These are phyloP conservation scores for Dunckerocampus dactyliophorus DNA, from an alignment of 2,113 vertebrate species.

Conservation along the genomic window DNA sequence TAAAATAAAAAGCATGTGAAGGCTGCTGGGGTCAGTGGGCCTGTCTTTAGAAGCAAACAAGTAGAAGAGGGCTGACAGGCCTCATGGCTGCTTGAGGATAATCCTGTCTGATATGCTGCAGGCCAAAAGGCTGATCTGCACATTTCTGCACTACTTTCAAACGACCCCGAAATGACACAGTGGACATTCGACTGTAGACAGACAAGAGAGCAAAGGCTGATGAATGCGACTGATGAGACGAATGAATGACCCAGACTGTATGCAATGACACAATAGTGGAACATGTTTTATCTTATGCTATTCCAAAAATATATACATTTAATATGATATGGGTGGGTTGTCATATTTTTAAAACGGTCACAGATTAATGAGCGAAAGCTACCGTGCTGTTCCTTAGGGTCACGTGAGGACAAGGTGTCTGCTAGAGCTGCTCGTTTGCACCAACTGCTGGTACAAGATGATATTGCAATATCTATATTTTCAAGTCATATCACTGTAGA, in stretches of 20 bases:
- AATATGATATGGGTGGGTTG: background rate
- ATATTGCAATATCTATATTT: background rate
- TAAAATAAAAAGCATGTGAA: background rate
- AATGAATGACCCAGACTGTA: constrained; percentile 20
- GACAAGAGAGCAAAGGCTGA: constrained; percentile 28
- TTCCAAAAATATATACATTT: background rate
- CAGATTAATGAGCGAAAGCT: background rate
- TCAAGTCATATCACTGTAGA: background rate
- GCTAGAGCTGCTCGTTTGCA: background rate
- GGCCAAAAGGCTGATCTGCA: constrained; percentile 62
- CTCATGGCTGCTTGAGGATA: constrained; percentile 54
- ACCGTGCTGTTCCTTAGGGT: background rate
- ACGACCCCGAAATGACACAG: constrained; percentile 55
- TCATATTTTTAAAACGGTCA: background rate
- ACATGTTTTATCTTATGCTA: background rate
- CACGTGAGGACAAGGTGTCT: background rate
- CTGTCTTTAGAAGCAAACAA: constrained; percentile 34
- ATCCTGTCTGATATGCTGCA: constrained; percentile 55
- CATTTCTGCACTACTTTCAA: constrained; percentile 42
- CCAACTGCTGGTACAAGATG: background rate
- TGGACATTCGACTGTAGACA: constrained; percentile 37
- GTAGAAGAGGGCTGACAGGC: constrained; percentile 35
- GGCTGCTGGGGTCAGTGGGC: constrained; percentile 42
- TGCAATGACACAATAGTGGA: no score
- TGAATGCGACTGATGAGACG: constrained; percentile 37